Base-by-base conservation (phyloP, 2,888 invertebrate species). In the Calephelis perditalis region DNA sequence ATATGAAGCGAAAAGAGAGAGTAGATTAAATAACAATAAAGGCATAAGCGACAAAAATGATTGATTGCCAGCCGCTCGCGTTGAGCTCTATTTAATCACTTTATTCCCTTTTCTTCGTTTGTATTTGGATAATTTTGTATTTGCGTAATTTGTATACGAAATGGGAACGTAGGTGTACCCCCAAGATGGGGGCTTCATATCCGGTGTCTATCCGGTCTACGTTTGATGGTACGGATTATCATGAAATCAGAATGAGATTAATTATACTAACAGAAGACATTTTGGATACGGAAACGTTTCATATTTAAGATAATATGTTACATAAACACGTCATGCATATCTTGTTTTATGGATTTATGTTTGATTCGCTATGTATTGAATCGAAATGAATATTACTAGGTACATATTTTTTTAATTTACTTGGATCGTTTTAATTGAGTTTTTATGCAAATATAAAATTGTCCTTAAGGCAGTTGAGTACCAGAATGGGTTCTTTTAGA, bases 31-130 rank as follows among this genome's bases (percentile, higher is more conserved):
- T 74, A 77, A 81, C 79, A 79, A 84, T 83, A 88, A 81, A 77
- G 82, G 78, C 82, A 77, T 86, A 88, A 86, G 88, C 88, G 86
- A 84, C 91, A 84, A 86, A 86, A 86, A 91, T 91, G 91, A 91
- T 91, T 91, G 91, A 91, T 91, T 84, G 82, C 91, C 82, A 82
- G 84, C 86, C 82, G 86, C 90, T 88, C 88, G 84, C 78, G 83
- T 82, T 91, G 91, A 91, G 88, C 91, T 91, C 88, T 91, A 87
- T 91, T 91, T 91, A 91, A 91, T 91, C 91, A 91, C 91, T 91
- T 89, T 88, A 91, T 91, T 91, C 90, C 90, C 91, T 90, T 90
- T 91, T 90, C 89, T 89, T 82, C 88, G 87, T 90, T 90, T 90
- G 86, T 84, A 84, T 86, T 84, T 81, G 84, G 84, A 89, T 90